A percentile compares a stretch with the other conserved stretches of the same genome.
Evolutionary conservation across 2,113 vertebrate species (phyloP).

Genomic region (Chlamydotis undulata): DNA sequence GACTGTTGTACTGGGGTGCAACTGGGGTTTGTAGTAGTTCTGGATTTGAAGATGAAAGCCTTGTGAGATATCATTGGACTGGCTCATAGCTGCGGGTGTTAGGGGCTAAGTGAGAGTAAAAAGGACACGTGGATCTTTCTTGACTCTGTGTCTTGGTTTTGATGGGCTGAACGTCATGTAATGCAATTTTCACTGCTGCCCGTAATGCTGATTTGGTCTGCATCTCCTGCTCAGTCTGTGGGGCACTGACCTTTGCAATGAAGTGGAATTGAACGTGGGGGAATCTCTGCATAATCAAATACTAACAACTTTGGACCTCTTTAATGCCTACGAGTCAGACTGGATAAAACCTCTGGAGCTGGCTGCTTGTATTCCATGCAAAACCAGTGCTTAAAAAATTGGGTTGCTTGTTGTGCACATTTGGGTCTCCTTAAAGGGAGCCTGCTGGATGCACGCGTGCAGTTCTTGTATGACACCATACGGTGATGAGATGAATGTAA

Average conservation of each 20-base stretch:
- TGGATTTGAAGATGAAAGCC: not conserved
- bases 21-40: not conserved
- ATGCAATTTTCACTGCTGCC: fast-evolving
- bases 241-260: not conserved
- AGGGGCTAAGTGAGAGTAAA: not conserved
- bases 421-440: not conserved
- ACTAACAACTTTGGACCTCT: not conserved
- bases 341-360: not conserved
- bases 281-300: not conserved
- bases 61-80: not conserved
- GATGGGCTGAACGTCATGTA: fast-evolving
- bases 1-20: not conserved
- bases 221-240: not conserved
- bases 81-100: not conserved
- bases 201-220: not conserved
- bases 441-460: fast-evolving
- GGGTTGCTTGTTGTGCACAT: not conserved
- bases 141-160: not conserved
- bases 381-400: not conserved
- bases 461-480: not conserved
- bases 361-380: not conserved
- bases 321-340: not conserved
- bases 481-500: not conserved
- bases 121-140: not conserved
- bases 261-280: not conserved